A percentile compares a stretch with the other conserved stretches of the same genome.
phyloP scores from a whole-genome alignment of 23 tunicate species.

The Phallusia fumigata region DNA sequence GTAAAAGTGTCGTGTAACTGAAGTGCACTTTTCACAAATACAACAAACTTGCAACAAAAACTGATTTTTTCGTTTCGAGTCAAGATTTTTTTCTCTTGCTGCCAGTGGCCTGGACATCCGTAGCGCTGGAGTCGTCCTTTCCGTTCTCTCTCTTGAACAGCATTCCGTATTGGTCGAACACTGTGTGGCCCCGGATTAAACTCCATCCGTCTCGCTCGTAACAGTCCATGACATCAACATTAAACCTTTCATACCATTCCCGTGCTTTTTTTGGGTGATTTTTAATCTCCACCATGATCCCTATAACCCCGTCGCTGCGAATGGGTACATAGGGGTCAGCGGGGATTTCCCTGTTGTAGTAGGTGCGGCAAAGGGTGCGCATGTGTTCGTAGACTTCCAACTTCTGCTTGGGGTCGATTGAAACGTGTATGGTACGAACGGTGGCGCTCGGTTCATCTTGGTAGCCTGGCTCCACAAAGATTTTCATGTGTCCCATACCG shows the following conservation, averaged over 20 bases:
- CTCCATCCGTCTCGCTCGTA: background rate
- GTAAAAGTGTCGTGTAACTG: too few relatives aligned
- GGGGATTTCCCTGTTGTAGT: constrained; percentile 2
- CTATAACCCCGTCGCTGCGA: background rate
- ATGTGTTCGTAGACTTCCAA: background rate
- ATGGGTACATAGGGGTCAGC: background rate
- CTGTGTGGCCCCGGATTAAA: background rate
- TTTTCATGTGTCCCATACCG: background rate
- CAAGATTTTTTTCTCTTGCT: too few relatives aligned
- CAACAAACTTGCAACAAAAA: too few relatives aligned
- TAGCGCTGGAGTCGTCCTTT: too few relatives aligned
- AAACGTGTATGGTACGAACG: background rate
- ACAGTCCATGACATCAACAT: background rate
- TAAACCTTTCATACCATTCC: background rate
- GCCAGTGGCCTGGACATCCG: too few relatives aligned
- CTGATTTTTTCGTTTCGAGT: too few relatives aligned
- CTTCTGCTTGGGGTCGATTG: background rate
- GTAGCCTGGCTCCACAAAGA: background rate
- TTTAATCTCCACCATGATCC: background rate
- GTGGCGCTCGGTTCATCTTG: background rate
- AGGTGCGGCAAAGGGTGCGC: background rate
- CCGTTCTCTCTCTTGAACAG: background rate
- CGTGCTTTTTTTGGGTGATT: background rate
- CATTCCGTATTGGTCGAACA: background rate
- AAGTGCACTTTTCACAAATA: too few relatives aligned